Evolutionary conservation across 1,140 invertebrate genomes (phyloP), one percentile per base, ranked within the genome.

Genomic region (Maconellicoccus hirsutus): DNA sequence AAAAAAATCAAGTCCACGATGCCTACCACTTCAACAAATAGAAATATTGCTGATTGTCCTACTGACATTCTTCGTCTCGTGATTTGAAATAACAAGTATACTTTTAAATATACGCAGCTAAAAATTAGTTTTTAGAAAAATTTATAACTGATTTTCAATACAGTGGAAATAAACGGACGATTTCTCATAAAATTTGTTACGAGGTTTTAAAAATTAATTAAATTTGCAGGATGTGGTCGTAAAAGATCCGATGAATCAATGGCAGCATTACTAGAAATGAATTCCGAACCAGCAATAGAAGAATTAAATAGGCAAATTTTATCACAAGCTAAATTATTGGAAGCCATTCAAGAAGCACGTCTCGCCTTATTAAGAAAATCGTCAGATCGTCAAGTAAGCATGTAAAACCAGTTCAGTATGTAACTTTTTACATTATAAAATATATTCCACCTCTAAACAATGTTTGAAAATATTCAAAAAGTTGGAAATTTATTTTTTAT

Each of bases 311-410:
- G 87, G 66, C 87, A 90, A 77, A 89, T 89, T 8, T 81, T 89
- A 76, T 87, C 86, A 0, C 87, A 89, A 79, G 87, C 88, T 0
- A 89, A 89, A 77, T 81, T 89, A 7, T 89, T 86, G 82, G 88
- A 90, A 75, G 87, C 87, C 1, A 86, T 89, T 52, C 87, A 89
- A 75, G 87, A 89, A 76, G 86, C 87, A 2, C 84, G 86, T 75
- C 82, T 84, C 19, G 86, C 89, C 77, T 81, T 88, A 25, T 16
- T 73, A 12, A 73, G 73, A 52, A 42, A 71, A 61, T 52, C 42
- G n/a, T 52, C 16, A 52, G 42, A 52, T 16, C 42, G 42, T 52
- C 42, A 52, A 52, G 42, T 52, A 52, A 16, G 42, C n/a, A 52
- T 19, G n/a, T n/a, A n/a, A n/a, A n/a, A n/a, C n/a, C n/a, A n/a